These are phyloP conservation scores for Lepisosteus oculatus DNA, from an alignment of 2,113 vertebrate species.

Conservation along the genomic window DNA sequence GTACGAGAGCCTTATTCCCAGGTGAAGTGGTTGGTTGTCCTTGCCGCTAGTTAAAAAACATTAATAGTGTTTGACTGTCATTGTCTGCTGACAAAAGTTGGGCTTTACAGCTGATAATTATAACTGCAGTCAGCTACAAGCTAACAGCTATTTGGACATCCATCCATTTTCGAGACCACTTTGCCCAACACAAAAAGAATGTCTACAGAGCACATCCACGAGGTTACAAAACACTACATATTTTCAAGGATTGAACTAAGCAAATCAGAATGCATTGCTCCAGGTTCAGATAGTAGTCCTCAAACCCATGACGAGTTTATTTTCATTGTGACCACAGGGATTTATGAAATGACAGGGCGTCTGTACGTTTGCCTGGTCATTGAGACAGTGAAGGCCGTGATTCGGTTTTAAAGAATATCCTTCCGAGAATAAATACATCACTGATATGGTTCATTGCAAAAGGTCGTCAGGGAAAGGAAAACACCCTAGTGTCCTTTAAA, in stretches of 20 bases:
- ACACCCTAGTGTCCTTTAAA: slow-evolving; percentile 23
- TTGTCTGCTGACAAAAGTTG: no score
- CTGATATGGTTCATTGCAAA: neutral
- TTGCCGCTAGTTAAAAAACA: no score
- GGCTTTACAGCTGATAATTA: no score
- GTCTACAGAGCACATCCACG: no score
- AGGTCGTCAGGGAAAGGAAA: neutral
- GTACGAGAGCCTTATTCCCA: no score
- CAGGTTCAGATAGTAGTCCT: slow-evolving; percentile 29
- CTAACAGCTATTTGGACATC: no score
- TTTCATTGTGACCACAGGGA: slow-evolving; percentile 32
- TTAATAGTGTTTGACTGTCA: no score
- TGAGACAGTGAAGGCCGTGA: neutral
- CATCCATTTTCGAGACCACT: no score
- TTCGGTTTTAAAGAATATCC: neutral
- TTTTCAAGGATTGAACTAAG: slow-evolving; percentile 51
- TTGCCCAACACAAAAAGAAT: no score
- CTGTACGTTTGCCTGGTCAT: no score
- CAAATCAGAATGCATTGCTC: slow-evolving; percentile 67
- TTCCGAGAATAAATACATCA: neutral
- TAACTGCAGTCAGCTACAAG: no score
- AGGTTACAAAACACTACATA: slow-evolving; percentile 46
- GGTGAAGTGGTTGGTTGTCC: no score
- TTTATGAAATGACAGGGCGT: neutral
- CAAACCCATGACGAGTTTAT: slow-evolving; percentile 29